phyloP scores from a whole-genome alignment of 2,113 vertebrate genomes.

The human (Homo sapiens) region GRCh38 chr15:60576001-60576500 shows the following conservation, averaged over 20 bases:
- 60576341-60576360: not conserved
- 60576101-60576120: not conserved
- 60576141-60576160: not conserved
- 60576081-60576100: not conserved
- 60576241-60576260: not conserved
- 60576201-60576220: not conserved
- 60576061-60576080: not conserved
- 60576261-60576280: not conserved
- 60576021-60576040: not conserved
- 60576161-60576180: not conserved
- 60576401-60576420: not conserved
- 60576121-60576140: not conserved
- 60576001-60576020: not conserved
- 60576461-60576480: not conserved
- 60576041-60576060: not conserved
- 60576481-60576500: constrained; percentile 21
- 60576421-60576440: not conserved
- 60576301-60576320: not conserved
- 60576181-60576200: not conserved
- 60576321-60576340: not conserved
- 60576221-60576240: not conserved
- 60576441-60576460: not conserved
- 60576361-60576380: not conserved
- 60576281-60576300: not conserved
- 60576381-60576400: constrained; percentile 23